Evolutionary conservation across 2,797 vertebrate species (phyloP), one percentile per base, ranked within the genome.

Genomic region (Amblyopsis hoosieri): DNA sequence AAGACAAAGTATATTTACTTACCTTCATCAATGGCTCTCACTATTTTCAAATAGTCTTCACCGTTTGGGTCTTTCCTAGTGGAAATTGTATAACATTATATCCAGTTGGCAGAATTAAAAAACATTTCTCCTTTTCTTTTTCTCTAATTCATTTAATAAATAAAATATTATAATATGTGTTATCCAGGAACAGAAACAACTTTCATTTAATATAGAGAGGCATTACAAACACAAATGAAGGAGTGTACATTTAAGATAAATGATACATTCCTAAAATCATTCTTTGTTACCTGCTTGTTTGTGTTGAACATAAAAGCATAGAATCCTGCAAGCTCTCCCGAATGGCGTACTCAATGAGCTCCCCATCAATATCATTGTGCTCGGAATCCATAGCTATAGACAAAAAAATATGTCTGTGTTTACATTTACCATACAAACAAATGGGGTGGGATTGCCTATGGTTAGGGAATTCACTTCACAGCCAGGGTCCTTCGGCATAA

Each of bases 251-350:
- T 5, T 37, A 37, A 37, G 33, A 37, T 5, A 37, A 37, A 7
- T 37, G 4, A 37, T 3, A 37, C 33, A 37, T 37, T 37, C 33
- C 33, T 37, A 37, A 37, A 37, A 37, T 37, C 4, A 12, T 33
- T 50, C 9, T 19, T 31, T 52, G n/a, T 13, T 91, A 96, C 95
- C 94, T 91, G 81, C 90, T 81, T 50, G 70, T 71, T 72, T 64
- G 78, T 49, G 51, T 62, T 9, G 69, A 64, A 79, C 66, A 72
- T 65, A 78, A 80, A 90, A 72, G 7, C 33, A 77, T 71, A 45
- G 90, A 88, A 66, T 95, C 95, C 72, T 94, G 87, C 73, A 96
- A 87, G 78, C 93, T 95, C 76, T 94, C 90, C 51, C 79, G 91
- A 76, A 96, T 75, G 52, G 91, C 94, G 75, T 92, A 94, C 47